Evolutionary conservation across 2,797 vertebrate species (phyloP).

Genomic region (Eutrigla gurnardus): DNA sequence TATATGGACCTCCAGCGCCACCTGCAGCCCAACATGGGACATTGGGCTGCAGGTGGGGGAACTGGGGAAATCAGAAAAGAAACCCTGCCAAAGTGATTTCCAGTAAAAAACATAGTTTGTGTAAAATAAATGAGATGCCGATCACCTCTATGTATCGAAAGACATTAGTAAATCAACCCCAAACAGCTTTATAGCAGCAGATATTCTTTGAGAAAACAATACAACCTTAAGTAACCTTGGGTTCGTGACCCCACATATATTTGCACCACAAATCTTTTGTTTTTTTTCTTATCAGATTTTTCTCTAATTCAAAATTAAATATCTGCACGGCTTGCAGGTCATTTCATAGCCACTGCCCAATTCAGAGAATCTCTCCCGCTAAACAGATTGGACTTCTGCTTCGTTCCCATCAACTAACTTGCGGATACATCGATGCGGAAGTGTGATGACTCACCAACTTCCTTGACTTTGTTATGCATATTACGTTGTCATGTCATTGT

Average conservation of each 20-base stretch:
- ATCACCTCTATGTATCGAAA: too few species aligned
- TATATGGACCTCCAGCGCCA: background rate
- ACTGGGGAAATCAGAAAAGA: background rate
- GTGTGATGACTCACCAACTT: too few species aligned
- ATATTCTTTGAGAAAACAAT: background rate
- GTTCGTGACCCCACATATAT: too few species aligned
- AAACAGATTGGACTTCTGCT: conserved; percentile 7
- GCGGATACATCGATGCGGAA: too few species aligned
- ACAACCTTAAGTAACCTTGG: background rate
- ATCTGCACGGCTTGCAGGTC: background rate
- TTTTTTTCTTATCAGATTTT: background rate
- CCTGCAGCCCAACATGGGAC: background rate
- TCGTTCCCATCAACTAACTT: background rate
- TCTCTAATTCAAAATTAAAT: background rate
- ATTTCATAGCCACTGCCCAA: background rate
- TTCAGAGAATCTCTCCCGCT: background rate
- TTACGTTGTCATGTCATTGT: background rate
- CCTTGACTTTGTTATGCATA: background rate
- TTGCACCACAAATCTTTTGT: background rate
- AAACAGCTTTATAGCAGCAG: background rate
- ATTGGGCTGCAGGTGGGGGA: too few species aligned
- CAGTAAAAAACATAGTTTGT: too few species aligned
- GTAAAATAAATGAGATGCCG: too few species aligned
- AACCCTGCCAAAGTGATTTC: background rate
- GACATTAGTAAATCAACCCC: background rate